Evolutionary conservation across 2,797 vertebrate species (phyloP).

Genomic region (Semotilus atromaculatus): DNA sequence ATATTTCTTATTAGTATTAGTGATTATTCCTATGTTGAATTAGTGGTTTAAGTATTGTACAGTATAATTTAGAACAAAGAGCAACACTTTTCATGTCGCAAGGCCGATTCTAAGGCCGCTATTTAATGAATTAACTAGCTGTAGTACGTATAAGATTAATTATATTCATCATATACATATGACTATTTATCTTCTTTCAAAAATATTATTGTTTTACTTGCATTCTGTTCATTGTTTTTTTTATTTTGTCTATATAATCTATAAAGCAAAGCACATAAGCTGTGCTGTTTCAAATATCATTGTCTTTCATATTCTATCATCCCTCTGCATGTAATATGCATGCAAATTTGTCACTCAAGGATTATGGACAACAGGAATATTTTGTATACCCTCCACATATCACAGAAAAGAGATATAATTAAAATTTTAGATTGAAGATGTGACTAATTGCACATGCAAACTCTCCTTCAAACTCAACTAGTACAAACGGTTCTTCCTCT

Average conservation of each 20-base stretch:
- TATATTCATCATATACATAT: conserved; percentile 17
- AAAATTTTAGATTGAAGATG: background rate
- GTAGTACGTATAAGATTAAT: conserved; percentile 23
- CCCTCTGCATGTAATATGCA: conserved; percentile 56
- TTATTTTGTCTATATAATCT: conserved; percentile 37
- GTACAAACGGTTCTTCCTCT: conserved; percentile 65
- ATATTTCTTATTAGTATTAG: conserved; percentile 29
- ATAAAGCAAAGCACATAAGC: conserved; percentile 1
- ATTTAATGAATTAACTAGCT: conserved; percentile 26
- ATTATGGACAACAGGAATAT: conserved; percentile 1
- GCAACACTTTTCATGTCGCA: conserved; percentile 24
- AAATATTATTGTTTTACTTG: conserved; percentile 15
- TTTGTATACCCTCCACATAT: background rate
- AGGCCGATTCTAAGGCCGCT: conserved; percentile 19
- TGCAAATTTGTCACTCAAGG: conserved; percentile 34
- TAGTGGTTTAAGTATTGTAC: conserved; percentile 46
- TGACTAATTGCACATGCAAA: conserved; percentile 2
- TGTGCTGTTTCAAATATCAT: conserved; percentile 41
- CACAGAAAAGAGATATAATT: background rate
- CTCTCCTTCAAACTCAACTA: conserved; percentile 33
- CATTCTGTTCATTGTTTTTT: conserved; percentile 18
- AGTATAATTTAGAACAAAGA: conserved; percentile 12
- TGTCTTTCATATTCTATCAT: conserved; percentile 43
- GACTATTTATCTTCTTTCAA: conserved; percentile 40
- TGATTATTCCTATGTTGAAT: conserved; percentile 41